Evolutionary conservation across 2,113 vertebrate genomes (phyloP).

Genomic region (Strix uralensis): DNA sequence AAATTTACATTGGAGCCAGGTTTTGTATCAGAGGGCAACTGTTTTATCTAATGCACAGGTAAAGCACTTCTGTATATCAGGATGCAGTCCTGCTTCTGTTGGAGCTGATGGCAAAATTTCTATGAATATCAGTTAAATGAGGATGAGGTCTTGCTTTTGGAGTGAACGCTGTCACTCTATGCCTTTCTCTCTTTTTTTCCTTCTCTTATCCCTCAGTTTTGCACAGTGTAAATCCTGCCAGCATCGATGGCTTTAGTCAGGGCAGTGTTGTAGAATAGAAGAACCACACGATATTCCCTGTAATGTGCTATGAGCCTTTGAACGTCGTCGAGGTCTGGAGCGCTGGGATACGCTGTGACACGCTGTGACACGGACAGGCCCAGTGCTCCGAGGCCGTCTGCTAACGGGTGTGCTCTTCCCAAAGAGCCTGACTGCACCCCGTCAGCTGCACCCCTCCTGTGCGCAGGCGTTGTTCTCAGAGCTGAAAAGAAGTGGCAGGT

Average conservation of each 20-base stretch:
- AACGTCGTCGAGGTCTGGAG: neutral
- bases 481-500: neutral
- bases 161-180: neutral
- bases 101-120: neutral
- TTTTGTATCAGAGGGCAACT: neutral
- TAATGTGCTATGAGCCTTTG: neutral
- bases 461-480: neutral
- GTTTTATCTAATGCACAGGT: neutral
- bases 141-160: neutral
- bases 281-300: accelerated
- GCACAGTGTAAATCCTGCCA: neutral
- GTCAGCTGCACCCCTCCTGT: neutral
- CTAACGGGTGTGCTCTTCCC: neutral
- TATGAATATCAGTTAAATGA: neutral
- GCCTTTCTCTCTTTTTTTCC: neutral
- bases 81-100: neutral
- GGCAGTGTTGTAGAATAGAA: neutral
- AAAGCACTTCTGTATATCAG: neutral
- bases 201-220: neutral
- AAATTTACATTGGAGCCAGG: accelerated
- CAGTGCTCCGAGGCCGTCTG: neutral
- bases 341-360: neutral
- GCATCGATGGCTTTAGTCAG: neutral
- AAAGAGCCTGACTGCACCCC: neutral
- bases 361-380: neutral